Evolutionary conservation across 2,797 vertebrate genomes (phyloP).

Genomic region (Gobionotothen gibberifrons): DNA sequence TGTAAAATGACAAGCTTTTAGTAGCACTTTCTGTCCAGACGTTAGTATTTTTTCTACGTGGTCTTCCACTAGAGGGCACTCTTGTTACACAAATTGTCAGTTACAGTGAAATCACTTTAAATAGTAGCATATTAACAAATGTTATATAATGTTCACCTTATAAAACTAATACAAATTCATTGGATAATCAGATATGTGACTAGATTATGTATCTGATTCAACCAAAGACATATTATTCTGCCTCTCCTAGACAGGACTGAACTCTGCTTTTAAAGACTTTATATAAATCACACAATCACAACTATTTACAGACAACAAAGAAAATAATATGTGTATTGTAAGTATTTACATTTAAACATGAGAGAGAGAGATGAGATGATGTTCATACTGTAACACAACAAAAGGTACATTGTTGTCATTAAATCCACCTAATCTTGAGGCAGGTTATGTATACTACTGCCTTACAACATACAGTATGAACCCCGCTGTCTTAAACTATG

Average conservation of each 20-base stretch:
- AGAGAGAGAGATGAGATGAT: neutral
- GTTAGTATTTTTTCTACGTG: neutral
- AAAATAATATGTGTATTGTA: neutral
- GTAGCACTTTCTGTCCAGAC: neutral
- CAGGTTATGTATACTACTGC: neutral
- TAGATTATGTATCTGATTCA: neutral
- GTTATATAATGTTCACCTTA: neutral
- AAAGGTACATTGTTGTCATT: neutral
- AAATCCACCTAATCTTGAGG: neutral
- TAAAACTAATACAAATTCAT: neutral
- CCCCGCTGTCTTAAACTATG: neutral
- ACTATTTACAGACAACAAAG: neutral
- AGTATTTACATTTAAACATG: neutral
- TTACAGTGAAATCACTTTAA: neutral
- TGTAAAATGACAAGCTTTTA: neutral
- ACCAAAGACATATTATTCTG: neutral
- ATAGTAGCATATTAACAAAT: too few species aligned
- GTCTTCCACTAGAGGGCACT: slow-evolving; percentile 63
- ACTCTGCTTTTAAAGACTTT: neutral
- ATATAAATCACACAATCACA: neutral
- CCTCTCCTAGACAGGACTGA: neutral
- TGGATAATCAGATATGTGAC: neutral
- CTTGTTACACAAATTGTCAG: slow-evolving; percentile 1
- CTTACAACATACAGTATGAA: neutral
- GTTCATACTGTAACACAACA: neutral